Evolutionary conservation across 1,140 invertebrate genomes (phyloP), one percentile per base, ranked within the genome.

Genomic region (Listronotus bonariensis): DNA sequence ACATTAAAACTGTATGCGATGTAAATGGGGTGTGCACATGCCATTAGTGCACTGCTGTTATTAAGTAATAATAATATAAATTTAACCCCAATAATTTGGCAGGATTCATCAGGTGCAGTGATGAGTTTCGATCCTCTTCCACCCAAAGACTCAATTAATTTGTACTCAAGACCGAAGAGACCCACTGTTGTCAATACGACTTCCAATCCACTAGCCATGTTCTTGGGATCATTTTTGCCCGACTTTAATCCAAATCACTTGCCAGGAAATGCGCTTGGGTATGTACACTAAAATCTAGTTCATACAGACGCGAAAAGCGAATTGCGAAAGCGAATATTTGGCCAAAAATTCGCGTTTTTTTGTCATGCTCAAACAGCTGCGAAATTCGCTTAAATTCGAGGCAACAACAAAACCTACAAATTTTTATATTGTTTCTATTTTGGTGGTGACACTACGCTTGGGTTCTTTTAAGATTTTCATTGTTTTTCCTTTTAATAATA

Each of bases 81-180:
- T 3, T 1, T 26, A 26, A 51, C 31, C 72, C 43, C 15, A 18
- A 75, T n/a, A n/a, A n/a, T 76, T 55, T 71, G 79, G 14, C 62
- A 79, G 59, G 77, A 82, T 60, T 75, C 75, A 45, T 77, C 73
- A 20, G 84, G 83, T 38, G 82, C 89, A 5, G 83, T 93, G n/a
- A 82, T 92, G 73, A 88, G 86, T 42, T 89, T 91, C 74, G 92
- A 95, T 80, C 92, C 92, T 8, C 79, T 94, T 43, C 92, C 92
- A 9, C 92, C 92, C 7, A 65, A 75, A 26, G 89, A 94, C 77
- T 87, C 89, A 0, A 85, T 93, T 26, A 84, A 89, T 72, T 83
- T 88, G 49, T 95, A 94, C 76, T 80, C 78, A 51, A 79, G 83
- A 69, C 83, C 86, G 11, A 76, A 76, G 61, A 77, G 80, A 67